Conservation (phyloP, 2,113 vertebrate genomes). For the Thunnus thynnus region DNA sequence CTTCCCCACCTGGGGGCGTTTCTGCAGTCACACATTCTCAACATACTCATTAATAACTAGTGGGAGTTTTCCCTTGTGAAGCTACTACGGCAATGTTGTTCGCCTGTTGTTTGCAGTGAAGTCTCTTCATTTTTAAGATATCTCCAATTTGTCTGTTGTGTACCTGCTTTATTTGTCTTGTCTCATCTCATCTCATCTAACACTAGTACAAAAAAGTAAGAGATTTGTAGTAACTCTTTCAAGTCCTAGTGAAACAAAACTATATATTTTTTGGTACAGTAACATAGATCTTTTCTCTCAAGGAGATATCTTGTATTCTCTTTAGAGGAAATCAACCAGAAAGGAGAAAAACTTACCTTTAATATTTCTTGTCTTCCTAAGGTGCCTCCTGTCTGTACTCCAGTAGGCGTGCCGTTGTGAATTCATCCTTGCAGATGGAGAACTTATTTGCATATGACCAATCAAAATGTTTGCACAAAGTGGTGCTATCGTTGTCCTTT, state of each 20-base stretch:
- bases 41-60: slow-evolving; percentile 43
- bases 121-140: slow-evolving; percentile 9
- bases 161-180: no score
- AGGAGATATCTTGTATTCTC: slow-evolving; percentile 17
- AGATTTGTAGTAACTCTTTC: background rate
- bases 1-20: slow-evolving; percentile 14
- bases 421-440: slow-evolving; percentile 3
- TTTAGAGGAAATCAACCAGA: slow-evolving; percentile 6
- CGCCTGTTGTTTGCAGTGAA: background rate
- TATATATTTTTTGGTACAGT: background rate
- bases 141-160: no score
- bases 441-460: slow-evolving; percentile 28
- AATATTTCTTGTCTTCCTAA: background rate
- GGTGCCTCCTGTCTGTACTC: background rate
- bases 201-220: background rate
- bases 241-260: slow-evolving; percentile 4
- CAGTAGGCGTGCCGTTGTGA: background rate
- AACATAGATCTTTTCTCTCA: background rate
- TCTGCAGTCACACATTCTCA: slow-evolving; percentile 16
- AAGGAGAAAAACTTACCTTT: background rate
- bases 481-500: slow-evolving; percentile 4
- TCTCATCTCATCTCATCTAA: no score
- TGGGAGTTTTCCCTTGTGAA: slow-evolving; percentile 30
- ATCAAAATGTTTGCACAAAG: slow-evolving; percentile 15
- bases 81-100: slow-evolving; percentile 18